phyloP scores from a whole-genome alignment of 2,888 invertebrate species.

The Rhyacophila evoluta region DNA sequence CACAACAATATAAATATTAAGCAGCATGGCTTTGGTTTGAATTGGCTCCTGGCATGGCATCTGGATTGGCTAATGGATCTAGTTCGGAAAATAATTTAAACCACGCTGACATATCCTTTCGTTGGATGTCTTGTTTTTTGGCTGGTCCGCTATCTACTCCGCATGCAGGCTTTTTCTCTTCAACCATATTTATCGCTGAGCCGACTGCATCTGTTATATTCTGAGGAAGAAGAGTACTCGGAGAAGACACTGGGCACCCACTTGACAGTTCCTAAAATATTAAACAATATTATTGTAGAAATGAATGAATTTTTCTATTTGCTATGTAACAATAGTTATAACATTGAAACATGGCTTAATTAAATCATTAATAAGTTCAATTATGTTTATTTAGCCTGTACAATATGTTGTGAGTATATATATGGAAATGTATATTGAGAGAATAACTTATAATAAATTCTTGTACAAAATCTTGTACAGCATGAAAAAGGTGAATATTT shows the following conservation, averaged over 20 bases:
- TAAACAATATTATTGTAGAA: too few species aligned
- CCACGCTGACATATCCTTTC: conserved; percentile 76
- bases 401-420: too few species aligned
- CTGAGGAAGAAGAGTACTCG: conserved; percentile 25
- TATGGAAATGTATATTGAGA: too few species aligned
- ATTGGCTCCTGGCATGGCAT: conserved; percentile 66
- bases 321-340: too few species aligned
- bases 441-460: too few species aligned
- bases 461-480: too few species aligned
- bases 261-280: neutral
- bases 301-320: too few species aligned
- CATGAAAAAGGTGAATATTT: too few species aligned
- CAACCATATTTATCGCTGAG: neutral
- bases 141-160: conserved; percentile 36
- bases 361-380: too few species aligned
- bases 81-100: conserved; percentile 93
- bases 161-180: conserved; percentile 20
- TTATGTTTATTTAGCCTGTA: too few species aligned
- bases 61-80: conserved; percentile 91
- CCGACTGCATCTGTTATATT: conserved; percentile 10
- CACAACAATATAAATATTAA: conserved; percentile 56
- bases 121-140: conserved; percentile 44
- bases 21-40: conserved; percentile 69
- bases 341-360: too few species aligned
- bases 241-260: neutral